phyloP scores from a whole-genome alignment of 2,113 vertebrate genomes.

The Tachysurus fulvidraco region DNA sequence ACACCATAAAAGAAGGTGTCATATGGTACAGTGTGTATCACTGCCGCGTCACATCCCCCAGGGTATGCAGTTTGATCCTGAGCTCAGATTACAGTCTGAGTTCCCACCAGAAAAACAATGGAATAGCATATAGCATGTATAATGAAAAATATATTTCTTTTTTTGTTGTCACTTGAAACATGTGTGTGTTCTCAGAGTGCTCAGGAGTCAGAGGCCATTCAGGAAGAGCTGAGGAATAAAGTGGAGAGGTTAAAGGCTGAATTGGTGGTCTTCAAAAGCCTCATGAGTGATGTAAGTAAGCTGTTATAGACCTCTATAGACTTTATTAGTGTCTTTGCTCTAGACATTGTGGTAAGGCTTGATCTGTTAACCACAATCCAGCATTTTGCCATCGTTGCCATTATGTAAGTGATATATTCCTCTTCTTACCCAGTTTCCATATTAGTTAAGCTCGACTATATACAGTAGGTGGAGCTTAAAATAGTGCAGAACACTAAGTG shows the following conservation, averaged over 20 bases:
- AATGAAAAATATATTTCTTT: neutral
- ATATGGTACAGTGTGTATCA: neutral
- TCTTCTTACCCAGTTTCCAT: neutral
- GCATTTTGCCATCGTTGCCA: neutral
- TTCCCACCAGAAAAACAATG: neutral
- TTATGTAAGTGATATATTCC: neutral
- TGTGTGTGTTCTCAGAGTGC: conserved; percentile 74
- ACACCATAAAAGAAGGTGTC: neutral
- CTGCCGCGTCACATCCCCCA: neutral
- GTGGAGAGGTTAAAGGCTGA: conserved; percentile 93
- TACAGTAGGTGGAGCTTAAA: neutral
- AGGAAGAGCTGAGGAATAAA: conserved; percentile 89
- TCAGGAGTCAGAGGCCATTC: conserved; percentile 82
- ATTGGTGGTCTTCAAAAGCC: conserved; percentile 96
- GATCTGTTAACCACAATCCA: neutral
- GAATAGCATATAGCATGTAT: neutral
- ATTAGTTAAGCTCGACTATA: neutral
- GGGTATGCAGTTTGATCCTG: neutral
- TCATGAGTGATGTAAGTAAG: conserved; percentile 95
- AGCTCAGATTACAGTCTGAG: neutral
- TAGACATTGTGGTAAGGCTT: neutral
- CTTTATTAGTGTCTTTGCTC: neutral
- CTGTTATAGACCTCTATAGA: neutral
- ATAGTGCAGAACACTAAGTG: neutral
- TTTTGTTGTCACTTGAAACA: neutral